Evolutionary conservation across 2,113 vertebrate genomes (phyloP), one percentile per base, ranked within the genome.

Genomic region (Zootoca vivipara): DNA sequence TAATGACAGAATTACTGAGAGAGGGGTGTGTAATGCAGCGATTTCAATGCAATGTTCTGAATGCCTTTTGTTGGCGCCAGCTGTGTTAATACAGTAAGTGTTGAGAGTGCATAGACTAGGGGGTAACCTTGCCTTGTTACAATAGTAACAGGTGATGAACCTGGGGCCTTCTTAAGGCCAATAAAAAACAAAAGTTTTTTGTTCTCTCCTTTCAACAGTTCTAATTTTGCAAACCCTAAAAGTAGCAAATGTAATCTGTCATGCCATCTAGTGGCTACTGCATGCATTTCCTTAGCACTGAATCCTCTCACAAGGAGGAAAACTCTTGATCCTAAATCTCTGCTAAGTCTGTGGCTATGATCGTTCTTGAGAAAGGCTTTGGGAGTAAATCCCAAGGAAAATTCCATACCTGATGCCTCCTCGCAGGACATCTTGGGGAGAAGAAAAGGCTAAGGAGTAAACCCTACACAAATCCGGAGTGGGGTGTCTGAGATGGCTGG

Each of bases 1-100:
- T 93, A 91, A 89, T 94, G 93, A 95, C 92, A 94, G 93, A 91
- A 93, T 94, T 90, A 94, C 89, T 93, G 91, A 93, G 89, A 87
- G 74, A 81, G 62, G 90, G 77, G 46, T 84, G 82, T 91, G 12
- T 42, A 18, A 13, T n/a, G 22, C 85, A 70, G 72, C 28, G 78
- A 86, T 77, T 74, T 91, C 79, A 3, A 5, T 89, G 83, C 40
- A 81, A 56, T 77, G 75, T 86, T 91, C 75, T 87, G 85, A 86
- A 88, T 85, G 86, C 33, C 20, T 64, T 70, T 78, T 79, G 15
- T 78, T 65, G 75, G 35, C 77, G 87, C 75, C 81, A 90, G 40
- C 1, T 62, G 3, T 62, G 62, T 87, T 78, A 3, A 56, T 77
- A 87, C 84, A 46, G 67, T 35, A 64, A 65, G 28, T 38, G 8